Conservation (phyloP, 2,797 vertebrate genomes). For the Gymnoscopelus microlampas region DNA sequence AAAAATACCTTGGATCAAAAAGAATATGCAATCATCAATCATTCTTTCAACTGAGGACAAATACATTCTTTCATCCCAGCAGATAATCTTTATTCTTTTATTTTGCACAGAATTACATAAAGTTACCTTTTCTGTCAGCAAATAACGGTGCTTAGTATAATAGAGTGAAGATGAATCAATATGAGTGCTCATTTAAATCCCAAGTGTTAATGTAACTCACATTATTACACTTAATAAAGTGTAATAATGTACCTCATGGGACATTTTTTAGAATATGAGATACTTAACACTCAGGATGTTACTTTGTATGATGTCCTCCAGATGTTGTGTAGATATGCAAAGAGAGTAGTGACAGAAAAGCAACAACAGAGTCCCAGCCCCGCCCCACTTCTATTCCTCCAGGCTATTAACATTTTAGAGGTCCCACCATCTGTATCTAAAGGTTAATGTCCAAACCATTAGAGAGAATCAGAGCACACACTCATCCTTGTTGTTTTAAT, state of each 20-base stretch:
- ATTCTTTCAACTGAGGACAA: conserved; percentile 61
- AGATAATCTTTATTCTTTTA: conserved; percentile 2
- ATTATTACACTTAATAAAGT: too few relatives aligned
- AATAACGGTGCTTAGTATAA: too few relatives aligned
- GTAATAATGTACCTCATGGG: too few relatives aligned
- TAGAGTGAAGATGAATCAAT: too few relatives aligned
- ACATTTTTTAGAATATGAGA: too few relatives aligned
- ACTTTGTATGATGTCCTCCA: not conserved
- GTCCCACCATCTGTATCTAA: conserved; percentile 67
- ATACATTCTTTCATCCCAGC: not conserved
- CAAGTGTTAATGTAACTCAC: too few relatives aligned
- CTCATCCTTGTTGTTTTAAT: conserved; percentile 79
- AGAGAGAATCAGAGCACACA: conserved; percentile 61
- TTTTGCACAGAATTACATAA: conserved; percentile 12
- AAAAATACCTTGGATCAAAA: conserved; percentile 46
- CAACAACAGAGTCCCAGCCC: conserved; percentile 33
- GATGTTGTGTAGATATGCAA: conserved; percentile 30
- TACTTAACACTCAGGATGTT: too few relatives aligned
- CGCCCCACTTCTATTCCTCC: conserved; percentile 23
- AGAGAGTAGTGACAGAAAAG: conserved; percentile 42
- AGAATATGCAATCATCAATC: conserved; percentile 59
- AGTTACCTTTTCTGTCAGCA: too few relatives aligned
- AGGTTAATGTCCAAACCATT: conserved; percentile 78
- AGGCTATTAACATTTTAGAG: conserved; percentile 70
- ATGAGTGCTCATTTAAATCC: too few relatives aligned